Conservation (phyloP, 1,140 invertebrate species). For the Caenorhabditis inopinata region DNA sequence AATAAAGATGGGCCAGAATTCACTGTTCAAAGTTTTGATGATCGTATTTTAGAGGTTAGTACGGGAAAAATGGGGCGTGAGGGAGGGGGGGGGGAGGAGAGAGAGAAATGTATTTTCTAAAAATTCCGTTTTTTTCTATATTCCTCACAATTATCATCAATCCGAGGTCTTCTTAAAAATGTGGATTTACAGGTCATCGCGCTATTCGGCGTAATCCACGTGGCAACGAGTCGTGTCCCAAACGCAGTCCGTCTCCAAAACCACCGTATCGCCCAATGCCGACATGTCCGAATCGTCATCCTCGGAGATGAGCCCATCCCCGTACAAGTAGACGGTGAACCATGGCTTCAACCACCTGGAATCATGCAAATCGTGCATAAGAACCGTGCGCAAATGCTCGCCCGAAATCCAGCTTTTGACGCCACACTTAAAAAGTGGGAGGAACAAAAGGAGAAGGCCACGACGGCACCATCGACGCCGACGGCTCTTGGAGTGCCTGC, state of each 20-base stretch:
- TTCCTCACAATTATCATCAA: no score
- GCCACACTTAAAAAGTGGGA: slow-evolving; percentile 86
- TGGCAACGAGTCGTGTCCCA: slow-evolving; percentile 80
- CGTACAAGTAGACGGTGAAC: slow-evolving; percentile 83
- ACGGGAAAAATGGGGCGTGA: no score
- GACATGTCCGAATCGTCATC: slow-evolving; percentile 91
- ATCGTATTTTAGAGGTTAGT: slow-evolving; percentile 78
- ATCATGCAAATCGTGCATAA: slow-evolving; percentile 93
- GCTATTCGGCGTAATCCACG: slow-evolving; percentile 92
- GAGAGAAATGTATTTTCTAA: no score
- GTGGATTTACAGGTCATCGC: slow-evolving; percentile 91
- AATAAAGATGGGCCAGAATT: slow-evolving; percentile 84
- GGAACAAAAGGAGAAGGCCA: slow-evolving; percentile 73
- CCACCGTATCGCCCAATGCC: slow-evolving; percentile 90
- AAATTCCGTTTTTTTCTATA: no score
- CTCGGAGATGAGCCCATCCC: slow-evolving; percentile 72
- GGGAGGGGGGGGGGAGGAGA: no score
- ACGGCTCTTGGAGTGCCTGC: slow-evolving; percentile 16
- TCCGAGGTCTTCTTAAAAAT: no score
- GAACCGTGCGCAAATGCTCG: slow-evolving; percentile 92
- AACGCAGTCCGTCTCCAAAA: slow-evolving; percentile 86
- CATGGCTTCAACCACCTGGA: slow-evolving; percentile 94
- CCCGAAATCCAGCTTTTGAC: slow-evolving; percentile 83
- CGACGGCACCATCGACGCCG: slow-evolving; percentile 46
- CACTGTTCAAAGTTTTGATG: slow-evolving; percentile 85